Evolutionary conservation across 1,140 invertebrate species (phyloP), one percentile per base, ranked within the genome.

Genomic region (Euwallacea similis): DNA sequence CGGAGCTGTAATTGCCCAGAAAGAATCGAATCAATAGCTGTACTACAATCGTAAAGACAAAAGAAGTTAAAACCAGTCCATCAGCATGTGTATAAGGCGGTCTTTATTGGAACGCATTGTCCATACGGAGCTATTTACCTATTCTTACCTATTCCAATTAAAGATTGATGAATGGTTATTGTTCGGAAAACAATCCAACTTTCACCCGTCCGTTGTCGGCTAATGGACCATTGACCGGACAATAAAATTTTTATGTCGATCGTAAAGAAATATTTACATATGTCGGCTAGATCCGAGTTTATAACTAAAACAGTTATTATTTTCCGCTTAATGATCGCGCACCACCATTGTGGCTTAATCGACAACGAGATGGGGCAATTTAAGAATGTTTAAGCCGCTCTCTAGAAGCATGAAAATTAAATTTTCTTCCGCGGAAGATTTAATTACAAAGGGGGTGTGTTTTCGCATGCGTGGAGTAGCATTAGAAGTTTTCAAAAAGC

Each of bases 101-200:
- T 76, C 71, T 78, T 78, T 79, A 78, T 77, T 53, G 76, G 66
- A 54, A 74, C 74, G 74, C 72, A 76, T 68, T 76, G 69, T 71
- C 75, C 76, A 73, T 77, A 74, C 69, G 66, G 62, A 77, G 76
- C 78, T 79, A 79, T 79, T 79, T 79, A 79, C 79, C 77, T 80
- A 79, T 76, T 79, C 77, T 79, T 79, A 79, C 77, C 77, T 79
- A 79, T 76, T 79, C 77, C 78, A 79, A 79, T 80, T 79, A 80
- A 76, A 79, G 76, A 74, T 77, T 79, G 77, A 80, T 79, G 71
- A 74, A 80, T 76, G 78, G 74, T 80, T 78, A 80, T 79, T 80
- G 78, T 80, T 77, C 74, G 66, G 71, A 76, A 75, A 79, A 79
- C 78, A 78, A 78, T 79, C 75, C 74, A 76, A 79, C 77, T 79